These are phyloP conservation scores for Pantherophis alleghaniensis DNA, from an alignment of 2,797 vertebrate species.

Conservation along the genomic window DNA sequence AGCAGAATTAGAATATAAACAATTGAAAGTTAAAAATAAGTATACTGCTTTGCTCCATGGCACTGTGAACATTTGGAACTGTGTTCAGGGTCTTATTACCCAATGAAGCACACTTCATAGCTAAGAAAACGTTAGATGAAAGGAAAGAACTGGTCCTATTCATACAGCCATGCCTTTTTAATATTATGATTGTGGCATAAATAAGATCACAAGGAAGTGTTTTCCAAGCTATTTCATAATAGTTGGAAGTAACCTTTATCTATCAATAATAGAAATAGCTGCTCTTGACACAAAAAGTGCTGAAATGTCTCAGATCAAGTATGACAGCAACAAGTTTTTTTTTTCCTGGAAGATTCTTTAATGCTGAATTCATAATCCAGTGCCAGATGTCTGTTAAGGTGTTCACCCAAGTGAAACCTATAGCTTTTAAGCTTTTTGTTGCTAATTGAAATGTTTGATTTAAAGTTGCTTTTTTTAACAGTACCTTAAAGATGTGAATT, in stretches of 20 bases:
- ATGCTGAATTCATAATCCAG: neutral
- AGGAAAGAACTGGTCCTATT: neutral
- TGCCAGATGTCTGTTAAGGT: rapidly evolving
- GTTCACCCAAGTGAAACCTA: rapidly evolving
- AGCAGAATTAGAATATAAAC: neutral
- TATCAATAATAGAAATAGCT: neutral
- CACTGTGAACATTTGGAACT: neutral
- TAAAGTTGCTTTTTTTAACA: constrained; percentile 54
- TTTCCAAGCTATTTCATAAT: neutral
- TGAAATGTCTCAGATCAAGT: rapidly evolving
- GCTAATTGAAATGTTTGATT: neutral
- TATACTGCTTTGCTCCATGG: neutral
- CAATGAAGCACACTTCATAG: neutral
- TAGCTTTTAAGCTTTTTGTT: neutral
- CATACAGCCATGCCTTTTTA: neutral
- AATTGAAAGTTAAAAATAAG: neutral
- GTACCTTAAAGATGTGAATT: constrained; percentile 93
- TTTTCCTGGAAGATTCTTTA: neutral
- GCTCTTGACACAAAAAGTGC: neutral
- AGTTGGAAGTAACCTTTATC: neutral
- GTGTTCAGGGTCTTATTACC: neutral
- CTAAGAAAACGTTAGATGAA: neutral
- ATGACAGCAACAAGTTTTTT: neutral
- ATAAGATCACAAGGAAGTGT: neutral
- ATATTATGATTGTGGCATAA: neutral